Conservation (phyloP, 2,888 invertebrate species). For the Stomorhina lunata region DNA sequence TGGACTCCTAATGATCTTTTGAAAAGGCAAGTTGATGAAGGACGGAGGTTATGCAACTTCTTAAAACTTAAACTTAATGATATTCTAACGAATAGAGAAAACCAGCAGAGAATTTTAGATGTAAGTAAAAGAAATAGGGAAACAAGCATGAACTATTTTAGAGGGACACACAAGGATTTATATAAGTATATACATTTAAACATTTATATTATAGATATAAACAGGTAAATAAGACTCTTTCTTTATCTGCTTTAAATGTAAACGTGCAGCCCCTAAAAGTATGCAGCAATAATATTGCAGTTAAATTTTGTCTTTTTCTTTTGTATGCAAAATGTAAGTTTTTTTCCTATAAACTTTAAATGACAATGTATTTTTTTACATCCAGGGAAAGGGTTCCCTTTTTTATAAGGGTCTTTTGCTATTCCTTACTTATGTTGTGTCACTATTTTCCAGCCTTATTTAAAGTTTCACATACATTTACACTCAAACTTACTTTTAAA, state of each 20-base stretch:
- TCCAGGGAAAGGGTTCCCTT: background rate
- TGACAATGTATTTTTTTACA: conserved; percentile 26
- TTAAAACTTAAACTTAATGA: conserved; percentile 53
- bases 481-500: too few species aligned
- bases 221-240: background rate
- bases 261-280: background rate
- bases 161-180: background rate
- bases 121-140: background rate
- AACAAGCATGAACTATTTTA: background rate
- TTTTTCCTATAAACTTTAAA: background rate
- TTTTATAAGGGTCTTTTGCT: background rate
- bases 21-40: conserved; percentile 58
- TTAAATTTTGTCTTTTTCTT: background rate
- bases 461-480: conserved; percentile 19
- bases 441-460: conserved; percentile 42
- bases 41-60: conserved; percentile 56
- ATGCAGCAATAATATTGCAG: conserved; percentile 15
- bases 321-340: background rate
- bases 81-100: conserved; percentile 47
- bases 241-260: background rate
- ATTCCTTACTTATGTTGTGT: conserved; percentile 7
- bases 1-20: conserved; percentile 77
- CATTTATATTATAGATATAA: background rate
- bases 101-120: conserved; percentile 51
- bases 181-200: background rate